phyloP scores from a whole-genome alignment of 1,140 invertebrate species.

The Pinna nobilis region DNA sequence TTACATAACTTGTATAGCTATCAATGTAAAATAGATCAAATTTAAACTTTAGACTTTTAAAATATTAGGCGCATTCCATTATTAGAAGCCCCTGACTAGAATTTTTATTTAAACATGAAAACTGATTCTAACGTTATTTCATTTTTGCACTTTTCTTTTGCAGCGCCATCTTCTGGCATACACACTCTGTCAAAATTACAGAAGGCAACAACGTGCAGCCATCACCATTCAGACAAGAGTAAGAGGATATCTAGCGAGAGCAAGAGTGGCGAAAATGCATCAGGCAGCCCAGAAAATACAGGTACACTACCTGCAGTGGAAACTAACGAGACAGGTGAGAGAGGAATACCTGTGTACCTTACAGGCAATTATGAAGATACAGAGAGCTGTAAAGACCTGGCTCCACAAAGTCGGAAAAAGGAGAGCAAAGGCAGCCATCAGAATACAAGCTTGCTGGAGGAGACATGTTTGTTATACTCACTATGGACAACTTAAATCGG shows the following conservation, averaged over 20 bases:
- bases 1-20: too few species aligned
- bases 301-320: neutral
- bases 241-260: conserved; percentile 5
- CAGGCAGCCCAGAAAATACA: neutral
- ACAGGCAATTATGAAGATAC: conserved; percentile 47
- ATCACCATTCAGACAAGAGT: conserved; percentile 20
- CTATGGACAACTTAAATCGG: too few species aligned
- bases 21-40: too few species aligned
- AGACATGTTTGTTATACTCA: neutral
- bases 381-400: conserved; percentile 31
- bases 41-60: too few species aligned
- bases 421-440: conserved; percentile 13
- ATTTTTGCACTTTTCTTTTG: too few species aligned
- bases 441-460: conserved; percentile 32
- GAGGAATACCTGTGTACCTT: neutral
- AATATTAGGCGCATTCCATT: too few species aligned
- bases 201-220: neutral
- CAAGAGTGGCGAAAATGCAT: neutral
- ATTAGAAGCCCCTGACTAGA: too few species aligned
- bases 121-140: too few species aligned
- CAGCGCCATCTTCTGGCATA: conserved; percentile 12
- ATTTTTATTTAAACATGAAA: too few species aligned
- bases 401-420: neutral
- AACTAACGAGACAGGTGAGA: neutral
- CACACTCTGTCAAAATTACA: too few species aligned